Evolutionary conservation across 2,888 invertebrate species (phyloP), one percentile per base, ranked within the genome.

Genomic region (Troides aeacus): DNA sequence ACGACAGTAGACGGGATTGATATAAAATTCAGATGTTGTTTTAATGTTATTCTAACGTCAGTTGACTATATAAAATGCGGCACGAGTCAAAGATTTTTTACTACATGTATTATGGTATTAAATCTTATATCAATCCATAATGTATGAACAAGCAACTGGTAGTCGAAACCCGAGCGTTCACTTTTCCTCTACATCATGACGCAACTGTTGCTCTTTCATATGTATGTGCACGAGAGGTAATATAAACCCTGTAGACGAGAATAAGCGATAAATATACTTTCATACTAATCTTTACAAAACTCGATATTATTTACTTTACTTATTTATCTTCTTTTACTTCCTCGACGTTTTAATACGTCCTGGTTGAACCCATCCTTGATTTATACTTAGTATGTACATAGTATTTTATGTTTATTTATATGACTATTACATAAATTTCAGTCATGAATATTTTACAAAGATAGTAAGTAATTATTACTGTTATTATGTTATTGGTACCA

Each of bases 91-190:
- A 4, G n/a, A n/a, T n/a, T 53, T 21, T 70, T 63, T 53, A n/a
- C 24, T 57, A 30, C 56, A 58, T 42, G 30, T 64, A 72, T 72
- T 73, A 71, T 73, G 30, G 30, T 4, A 72, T 74, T 72, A 73
- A 74, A 74, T 78, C 74, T 74, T 72, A 73, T 74, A 74, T 78
- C 75, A 77, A 63, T 68, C n/a, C 71, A 71, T 68, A 64, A 64
- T 69, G 70, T 67, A 63, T 53, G 71, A 66, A 69, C 69, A 71
- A 74, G 66, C 66, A 66, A 70, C 70, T 64, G 60, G 62, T 70
- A 66, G 64, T 67, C 73, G 70, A 74, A 75, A 74, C 72, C 70
- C 74, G 76, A 73, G 74, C 78, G 74, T 77, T 78, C 77, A 77
- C 78, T 79, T 80, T 77, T 79, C 74, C 71, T 69, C 70, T 68